phyloP scores from a whole-genome alignment of 2,113 vertebrate species.

The Pelmatolapia mariae region DNA sequence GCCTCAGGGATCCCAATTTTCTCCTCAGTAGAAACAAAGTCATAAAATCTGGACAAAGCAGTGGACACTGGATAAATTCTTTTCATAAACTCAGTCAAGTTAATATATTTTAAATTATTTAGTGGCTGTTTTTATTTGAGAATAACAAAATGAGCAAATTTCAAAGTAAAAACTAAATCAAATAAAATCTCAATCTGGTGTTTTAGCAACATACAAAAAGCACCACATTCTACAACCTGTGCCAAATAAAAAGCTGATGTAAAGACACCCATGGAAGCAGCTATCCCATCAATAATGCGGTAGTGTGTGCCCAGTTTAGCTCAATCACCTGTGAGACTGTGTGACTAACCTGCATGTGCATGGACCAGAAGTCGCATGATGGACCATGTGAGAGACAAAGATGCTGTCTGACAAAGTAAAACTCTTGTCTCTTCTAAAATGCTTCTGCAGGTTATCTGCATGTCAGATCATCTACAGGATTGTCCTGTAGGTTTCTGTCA shows the following conservation, averaged over 20 bases:
- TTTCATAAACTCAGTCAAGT: background rate
- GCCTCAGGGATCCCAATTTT: background rate
- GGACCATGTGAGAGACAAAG: constrained; percentile 11
- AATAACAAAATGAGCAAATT: too few species aligned
- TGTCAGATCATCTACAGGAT: background rate
- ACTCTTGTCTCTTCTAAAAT: background rate
- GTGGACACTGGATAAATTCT: background rate
- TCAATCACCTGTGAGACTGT: background rate
- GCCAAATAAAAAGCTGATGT: background rate
- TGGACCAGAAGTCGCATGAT: background rate
- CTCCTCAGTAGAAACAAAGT: background rate
- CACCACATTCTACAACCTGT: background rate
- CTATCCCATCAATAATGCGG: background rate
- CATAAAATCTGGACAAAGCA: background rate
- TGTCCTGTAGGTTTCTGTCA: background rate
- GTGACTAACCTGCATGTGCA: background rate
- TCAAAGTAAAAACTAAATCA: background rate
- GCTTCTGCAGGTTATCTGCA: constrained; percentile 20
- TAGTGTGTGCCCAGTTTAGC: background rate
- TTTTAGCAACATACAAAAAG: background rate
- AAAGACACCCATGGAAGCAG: background rate
- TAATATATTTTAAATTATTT: background rate
- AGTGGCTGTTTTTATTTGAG: too few species aligned
- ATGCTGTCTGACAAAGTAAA: background rate
- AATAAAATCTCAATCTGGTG: background rate